These are phyloP conservation scores for Mionectes macconnelli DNA, from an alignment of 2,113 vertebrate genomes.

Conservation along the genomic window DNA sequence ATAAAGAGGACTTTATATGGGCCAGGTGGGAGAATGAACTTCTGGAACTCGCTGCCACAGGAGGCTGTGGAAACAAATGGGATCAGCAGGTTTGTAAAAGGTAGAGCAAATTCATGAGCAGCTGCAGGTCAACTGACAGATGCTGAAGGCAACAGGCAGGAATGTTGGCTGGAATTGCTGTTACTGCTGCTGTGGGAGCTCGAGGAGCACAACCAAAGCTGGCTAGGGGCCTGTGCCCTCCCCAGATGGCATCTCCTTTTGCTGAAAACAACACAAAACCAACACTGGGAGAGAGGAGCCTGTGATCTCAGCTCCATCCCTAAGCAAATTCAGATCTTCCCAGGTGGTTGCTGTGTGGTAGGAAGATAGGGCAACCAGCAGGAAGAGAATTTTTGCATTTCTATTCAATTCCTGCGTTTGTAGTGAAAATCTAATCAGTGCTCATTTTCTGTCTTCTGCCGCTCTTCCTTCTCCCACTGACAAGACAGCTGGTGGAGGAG, in stretches of 20 bases:
- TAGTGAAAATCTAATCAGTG: neutral
- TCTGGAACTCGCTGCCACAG: constrained; percentile 19
- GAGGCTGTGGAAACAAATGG: neutral
- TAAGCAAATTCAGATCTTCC: neutral
- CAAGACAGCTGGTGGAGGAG: neutral
- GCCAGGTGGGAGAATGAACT: neutral
- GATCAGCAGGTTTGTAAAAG: constrained; percentile 33
- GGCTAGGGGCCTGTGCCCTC: neutral
- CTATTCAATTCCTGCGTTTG: neutral
- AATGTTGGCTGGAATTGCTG: neutral
- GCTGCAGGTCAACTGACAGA: neutral
- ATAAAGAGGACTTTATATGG: neutral
- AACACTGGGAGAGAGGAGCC: neutral
- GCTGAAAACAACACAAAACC: neutral
- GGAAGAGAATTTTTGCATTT: neutral
- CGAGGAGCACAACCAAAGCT: neutral
- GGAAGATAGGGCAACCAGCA: neutral
- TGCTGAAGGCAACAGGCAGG: neutral
- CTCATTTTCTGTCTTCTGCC: neutral
- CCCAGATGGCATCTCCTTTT: neutral
- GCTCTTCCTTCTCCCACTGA: neutral
- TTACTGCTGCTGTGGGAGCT: neutral
- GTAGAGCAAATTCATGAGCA: neutral
- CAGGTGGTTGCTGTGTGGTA: neutral
- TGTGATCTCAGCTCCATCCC: neutral